Base-by-base conservation (phyloP, 2,888 invertebrate species). In the Blera fallax region DNA sequence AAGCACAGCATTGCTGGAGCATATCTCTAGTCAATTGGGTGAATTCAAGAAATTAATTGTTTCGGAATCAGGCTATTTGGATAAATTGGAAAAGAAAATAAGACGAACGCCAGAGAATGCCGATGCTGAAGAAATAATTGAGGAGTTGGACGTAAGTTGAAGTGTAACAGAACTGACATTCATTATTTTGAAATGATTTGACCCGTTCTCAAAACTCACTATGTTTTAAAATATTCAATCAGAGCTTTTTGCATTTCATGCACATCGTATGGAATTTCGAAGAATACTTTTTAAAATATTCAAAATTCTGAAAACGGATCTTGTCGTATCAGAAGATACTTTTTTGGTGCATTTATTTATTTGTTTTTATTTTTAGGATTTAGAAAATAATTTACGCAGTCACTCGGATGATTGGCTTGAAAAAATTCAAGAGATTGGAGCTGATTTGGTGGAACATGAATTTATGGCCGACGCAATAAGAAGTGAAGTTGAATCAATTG, bases 101-200 rank as follows among this genome's bases (percentile, higher is more conserved):
- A 93, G 94, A 80, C 94, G 94, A 88, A 94, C 95, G 48, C 95
- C 95, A 1, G 94, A 95, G 89, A 94, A 93, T 90, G 96, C 95
- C 34, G 98, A 98, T 93, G 97, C 98, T 1, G 98, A 98, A 93
- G 98, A 98, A 93, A 95, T 97, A 87, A 96, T 97, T 37, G 98
- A 97, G 90, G 96, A 97, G 90, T 94, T 98, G 48, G 97, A 97
- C 92, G 96, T 96, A 91, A 93, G 94, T 93, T 52, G 1, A 34
- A 21, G 4, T 3, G 3, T 37, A n/a, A n/a, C 3, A 4, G 37
- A n/a, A 37, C 24, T 24, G 4, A 2, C 2, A 2, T 4, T 24
- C 24, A 34, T 40, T 11, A 6, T 1, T 40, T 40, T 40, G 1
- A 14, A 3, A 2, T 14, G 6, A 40, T 40, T 11, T n/a, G 4